phyloP scores from a whole-genome alignment of 1,140 invertebrate genomes.

The Xylocopa sonorina region DNA sequence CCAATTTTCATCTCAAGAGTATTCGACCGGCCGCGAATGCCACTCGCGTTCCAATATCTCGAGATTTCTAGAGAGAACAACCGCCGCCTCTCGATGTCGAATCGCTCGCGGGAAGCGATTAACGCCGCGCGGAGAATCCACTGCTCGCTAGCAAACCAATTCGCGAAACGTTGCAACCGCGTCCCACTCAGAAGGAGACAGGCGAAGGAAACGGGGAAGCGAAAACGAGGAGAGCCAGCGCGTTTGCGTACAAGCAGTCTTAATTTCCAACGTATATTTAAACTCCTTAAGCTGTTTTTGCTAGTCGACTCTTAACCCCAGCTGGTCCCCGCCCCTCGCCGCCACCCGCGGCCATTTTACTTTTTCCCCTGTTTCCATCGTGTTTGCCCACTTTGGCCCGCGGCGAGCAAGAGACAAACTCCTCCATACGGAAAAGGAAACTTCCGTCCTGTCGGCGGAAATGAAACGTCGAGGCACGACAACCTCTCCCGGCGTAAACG shows the following conservation, averaged over 20 bases:
- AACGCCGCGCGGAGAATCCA: conserved; percentile 60
- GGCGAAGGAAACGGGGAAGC: conserved; percentile 7
- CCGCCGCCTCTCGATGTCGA: neutral
- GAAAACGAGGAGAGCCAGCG: conserved; percentile 16
- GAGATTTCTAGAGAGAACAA: neutral
- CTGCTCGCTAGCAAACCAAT: conserved; percentile 3
- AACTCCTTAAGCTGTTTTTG: conserved; percentile 68
- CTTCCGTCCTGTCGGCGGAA: conserved; percentile 68
- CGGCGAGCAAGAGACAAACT: conserved; percentile 57
- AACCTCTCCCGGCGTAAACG: conserved; percentile 65
- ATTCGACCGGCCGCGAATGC: neutral
- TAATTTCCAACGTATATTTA: conserved; percentile 71
- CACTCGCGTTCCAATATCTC: neutral
- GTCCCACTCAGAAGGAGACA: conserved; percentile 20
- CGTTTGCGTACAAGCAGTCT: conserved; percentile 56
- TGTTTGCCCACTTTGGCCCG: conserved; percentile 57
- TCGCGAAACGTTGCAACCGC: conserved; percentile 2
- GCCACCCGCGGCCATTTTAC: conserved; percentile 3
- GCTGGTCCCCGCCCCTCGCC: neutral
- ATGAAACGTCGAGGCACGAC: conserved; percentile 65
- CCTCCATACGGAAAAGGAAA: conserved; percentile 60
- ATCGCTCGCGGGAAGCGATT: conserved; percentile 48
- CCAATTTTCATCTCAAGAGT: too few relatives aligned
- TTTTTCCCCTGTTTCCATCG: conserved; percentile 32
- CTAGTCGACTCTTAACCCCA: neutral